Percentiles rank a stretch among this genome's conserved stretches.
Evolutionary conservation across 2,797 vertebrate species (phyloP).

Genomic region (Nannoperca australis): DNA sequence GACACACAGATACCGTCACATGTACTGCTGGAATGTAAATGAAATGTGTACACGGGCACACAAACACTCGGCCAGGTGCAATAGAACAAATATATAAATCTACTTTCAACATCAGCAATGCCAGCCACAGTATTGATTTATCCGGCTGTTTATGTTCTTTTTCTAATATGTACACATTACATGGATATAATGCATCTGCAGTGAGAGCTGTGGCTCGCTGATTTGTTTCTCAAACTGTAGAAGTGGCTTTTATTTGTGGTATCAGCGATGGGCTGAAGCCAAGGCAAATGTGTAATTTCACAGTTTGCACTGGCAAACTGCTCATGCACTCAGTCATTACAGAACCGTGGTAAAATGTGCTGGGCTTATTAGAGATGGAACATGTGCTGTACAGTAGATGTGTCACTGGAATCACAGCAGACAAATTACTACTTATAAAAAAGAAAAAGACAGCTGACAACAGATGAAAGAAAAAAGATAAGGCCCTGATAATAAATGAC

Average conservation of each 20-base stretch:
- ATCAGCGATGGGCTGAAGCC: conserved; percentile 23
- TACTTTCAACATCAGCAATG: conserved; percentile 6
- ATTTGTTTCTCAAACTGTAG: conserved; percentile 25
- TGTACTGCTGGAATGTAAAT: conserved; percentile 35
- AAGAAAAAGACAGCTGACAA: conserved; percentile 19
- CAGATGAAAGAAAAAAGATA: conserved; percentile 17
- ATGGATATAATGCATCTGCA: conserved; percentile 33
- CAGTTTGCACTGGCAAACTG: conserved; percentile 31
- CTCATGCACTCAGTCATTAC: conserved; percentile 24
- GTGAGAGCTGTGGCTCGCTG: conserved; percentile 14
- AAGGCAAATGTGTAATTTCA: conserved; percentile 44
- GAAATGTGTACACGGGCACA: conserved; percentile 28
- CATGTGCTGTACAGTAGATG: neutral
- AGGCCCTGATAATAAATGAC: conserved; percentile 46
- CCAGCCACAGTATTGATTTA: conserved; percentile 48
- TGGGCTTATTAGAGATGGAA: conserved; percentile 28
- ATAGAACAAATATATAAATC: conserved; percentile 1
- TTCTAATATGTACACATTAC: conserved; percentile 38
- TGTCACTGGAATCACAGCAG: conserved; percentile 3
- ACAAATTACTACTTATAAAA: conserved; percentile 20
- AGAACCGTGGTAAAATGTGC: neutral
- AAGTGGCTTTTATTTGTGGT: conserved; percentile 40
- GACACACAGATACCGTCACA: conserved; percentile 19
- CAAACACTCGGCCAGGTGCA: conserved; percentile 8
- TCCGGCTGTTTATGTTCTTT: conserved; percentile 33